These are phyloP conservation scores for Spinibarbus caldwelli DNA, from an alignment of 2,797 vertebrate species.

Conservation along the genomic window DNA sequence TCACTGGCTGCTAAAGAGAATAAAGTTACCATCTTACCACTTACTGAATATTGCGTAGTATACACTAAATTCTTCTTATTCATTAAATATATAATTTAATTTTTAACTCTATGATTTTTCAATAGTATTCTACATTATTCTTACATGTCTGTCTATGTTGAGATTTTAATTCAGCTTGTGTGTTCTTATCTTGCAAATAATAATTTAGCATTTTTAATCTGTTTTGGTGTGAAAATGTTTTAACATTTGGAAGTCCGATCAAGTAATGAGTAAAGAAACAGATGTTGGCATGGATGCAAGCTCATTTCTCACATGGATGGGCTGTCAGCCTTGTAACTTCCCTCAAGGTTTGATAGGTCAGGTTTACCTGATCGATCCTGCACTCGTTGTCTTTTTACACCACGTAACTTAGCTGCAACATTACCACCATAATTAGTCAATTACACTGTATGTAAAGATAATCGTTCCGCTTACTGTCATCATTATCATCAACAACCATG, in stretches of 20 bases:
- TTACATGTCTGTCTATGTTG: background rate
- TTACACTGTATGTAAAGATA: constrained; percentile 24
- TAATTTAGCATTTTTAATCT: background rate
- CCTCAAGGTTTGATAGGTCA: background rate
- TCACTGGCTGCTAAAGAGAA: background rate
- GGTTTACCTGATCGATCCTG: constrained; percentile 5
- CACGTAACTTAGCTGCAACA: background rate
- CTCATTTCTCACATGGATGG: constrained; percentile 18
- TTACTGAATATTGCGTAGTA: background rate
- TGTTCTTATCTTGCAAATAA: background rate
- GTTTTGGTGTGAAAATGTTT: background rate
- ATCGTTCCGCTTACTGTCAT: constrained; percentile 8
- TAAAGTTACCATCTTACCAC: background rate
- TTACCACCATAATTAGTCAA: constrained; percentile 20
- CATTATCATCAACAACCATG: constrained; percentile 23
- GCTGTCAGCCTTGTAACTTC: background rate
- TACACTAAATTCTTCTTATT: background rate
- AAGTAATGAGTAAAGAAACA: background rate
- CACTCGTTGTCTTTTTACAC: constrained; percentile 1
- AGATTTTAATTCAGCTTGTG: background rate
- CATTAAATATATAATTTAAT: too few relatives aligned
- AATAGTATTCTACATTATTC: background rate
- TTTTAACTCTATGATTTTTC: background rate
- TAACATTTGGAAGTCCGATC: background rate
- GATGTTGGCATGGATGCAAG: background rate